A percentile compares a stretch with the other conserved stretches of the same genome.
Conservation (phyloP, 1,140 invertebrate species). For the Leptinotarsa undecemlineata region DNA sequence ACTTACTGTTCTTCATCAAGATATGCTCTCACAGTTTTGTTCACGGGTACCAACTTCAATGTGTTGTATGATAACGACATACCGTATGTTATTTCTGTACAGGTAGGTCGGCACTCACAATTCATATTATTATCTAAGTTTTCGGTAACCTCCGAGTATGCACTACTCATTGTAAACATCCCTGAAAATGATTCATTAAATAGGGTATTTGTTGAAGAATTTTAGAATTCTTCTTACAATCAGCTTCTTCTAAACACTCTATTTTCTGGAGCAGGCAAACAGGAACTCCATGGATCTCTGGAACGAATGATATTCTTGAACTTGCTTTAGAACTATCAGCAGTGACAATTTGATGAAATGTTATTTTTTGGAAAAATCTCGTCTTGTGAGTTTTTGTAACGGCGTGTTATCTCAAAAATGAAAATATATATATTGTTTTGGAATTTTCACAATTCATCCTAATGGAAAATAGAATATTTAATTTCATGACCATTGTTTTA, state of each 20-base stretch:
- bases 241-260: background rate
- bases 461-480: too few relatives aligned
- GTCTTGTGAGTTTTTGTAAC: too few relatives aligned
- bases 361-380: too few relatives aligned
- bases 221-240: background rate
- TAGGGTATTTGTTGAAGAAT: too few relatives aligned
- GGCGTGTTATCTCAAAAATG: too few relatives aligned
- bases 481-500: too few relatives aligned
- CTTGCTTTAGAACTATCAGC: too few relatives aligned
- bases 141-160: background rate
- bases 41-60: background rate
- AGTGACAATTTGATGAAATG: too few relatives aligned
- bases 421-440: too few relatives aligned
- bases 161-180: slow-evolving; percentile 6
- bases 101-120: slow-evolving; percentile 18
- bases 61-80: slow-evolving; percentile 13
- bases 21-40: slow-evolving; percentile 1
- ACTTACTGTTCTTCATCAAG: slow-evolving; percentile 17
- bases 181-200: too few relatives aligned
- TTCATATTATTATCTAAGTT: background rate
- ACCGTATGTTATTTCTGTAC: slow-evolving; percentile 18
- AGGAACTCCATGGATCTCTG: background rate
- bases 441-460: too few relatives aligned
- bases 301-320: background rate
- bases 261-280: slow-evolving; percentile 7